Evolutionary conservation across 1,140 invertebrate genomes (phyloP).

Genomic region (Subanguina moxae): DNA sequence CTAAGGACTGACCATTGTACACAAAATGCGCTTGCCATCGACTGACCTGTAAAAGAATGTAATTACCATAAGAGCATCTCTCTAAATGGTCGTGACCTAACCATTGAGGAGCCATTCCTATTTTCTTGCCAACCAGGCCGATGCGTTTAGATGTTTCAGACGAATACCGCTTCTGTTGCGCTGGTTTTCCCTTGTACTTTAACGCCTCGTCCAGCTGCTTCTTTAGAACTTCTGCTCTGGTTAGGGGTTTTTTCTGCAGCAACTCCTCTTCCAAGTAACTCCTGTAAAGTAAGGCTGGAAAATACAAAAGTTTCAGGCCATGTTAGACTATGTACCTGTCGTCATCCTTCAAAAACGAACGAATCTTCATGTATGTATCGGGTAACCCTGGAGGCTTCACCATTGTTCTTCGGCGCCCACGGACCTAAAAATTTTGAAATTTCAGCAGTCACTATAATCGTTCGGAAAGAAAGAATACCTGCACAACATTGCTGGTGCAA

Average conservation of each 20-base stretch:
- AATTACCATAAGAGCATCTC: background rate
- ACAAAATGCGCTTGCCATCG: slow-evolving; percentile 50
- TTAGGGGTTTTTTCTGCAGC: background rate
- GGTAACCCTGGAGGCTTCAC: slow-evolving; percentile 32
- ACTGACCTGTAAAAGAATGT: slow-evolving; percentile 37
- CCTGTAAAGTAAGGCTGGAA: background rate
- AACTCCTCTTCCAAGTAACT: background rate
- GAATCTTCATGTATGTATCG: slow-evolving; percentile 8
- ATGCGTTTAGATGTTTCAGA: slow-evolving; percentile 64
- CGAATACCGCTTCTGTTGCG: slow-evolving; percentile 20
- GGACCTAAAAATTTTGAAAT: background rate
- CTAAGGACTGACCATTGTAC: slow-evolving; percentile 34
- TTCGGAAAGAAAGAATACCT: background rate
- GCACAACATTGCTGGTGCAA: too few species aligned
- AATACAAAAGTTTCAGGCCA: background rate
- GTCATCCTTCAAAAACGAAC: slow-evolving; percentile 8
- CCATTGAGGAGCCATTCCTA: slow-evolving; percentile 89
- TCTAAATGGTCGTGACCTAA: slow-evolving; percentile 7
- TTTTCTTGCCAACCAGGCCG: slow-evolving; percentile 84
- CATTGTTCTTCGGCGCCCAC: slow-evolving; percentile 18
- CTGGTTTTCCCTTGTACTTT: background rate
- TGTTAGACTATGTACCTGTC: slow-evolving; percentile 22
- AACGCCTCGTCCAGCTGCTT: background rate
- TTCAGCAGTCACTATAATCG: background rate
- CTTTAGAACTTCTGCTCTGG: background rate